phyloP scores from a whole-genome alignment of 2,888 invertebrate species.

The Magallana nippona region DNA sequence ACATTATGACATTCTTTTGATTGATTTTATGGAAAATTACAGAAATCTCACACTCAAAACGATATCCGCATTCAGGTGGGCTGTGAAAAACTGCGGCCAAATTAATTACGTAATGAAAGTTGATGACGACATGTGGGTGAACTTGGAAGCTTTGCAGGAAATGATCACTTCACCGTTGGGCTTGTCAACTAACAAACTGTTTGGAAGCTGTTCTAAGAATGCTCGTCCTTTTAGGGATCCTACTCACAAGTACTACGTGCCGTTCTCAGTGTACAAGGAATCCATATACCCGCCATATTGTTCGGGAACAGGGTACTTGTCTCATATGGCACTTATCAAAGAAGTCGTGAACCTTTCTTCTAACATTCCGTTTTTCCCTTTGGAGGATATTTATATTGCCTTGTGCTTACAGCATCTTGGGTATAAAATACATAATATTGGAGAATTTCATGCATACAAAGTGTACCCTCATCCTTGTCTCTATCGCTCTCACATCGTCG shows the following conservation, averaged over 20 bases:
- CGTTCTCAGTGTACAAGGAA: slow-evolving; percentile 35
- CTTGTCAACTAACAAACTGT: neutral
- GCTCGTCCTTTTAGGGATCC: slow-evolving; percentile 44
- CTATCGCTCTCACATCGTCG: slow-evolving; percentile 37
- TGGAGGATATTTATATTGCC: slow-evolving; percentile 53
- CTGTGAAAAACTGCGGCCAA: neutral
- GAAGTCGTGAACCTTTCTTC: slow-evolving; percentile 39
- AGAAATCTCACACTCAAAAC: slow-evolving; percentile 49
- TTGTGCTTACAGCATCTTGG: slow-evolving; percentile 45
- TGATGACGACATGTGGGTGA: slow-evolving; percentile 53
- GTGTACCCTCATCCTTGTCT: slow-evolving; percentile 41
- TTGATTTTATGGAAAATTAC: slow-evolving; percentile 49
- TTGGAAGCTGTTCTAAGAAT: slow-evolving; percentile 40
- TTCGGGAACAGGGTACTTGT: slow-evolving; percentile 49
- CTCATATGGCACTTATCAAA: slow-evolving; percentile 36
- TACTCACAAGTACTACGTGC: slow-evolving; percentile 46
- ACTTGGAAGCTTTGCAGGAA: slow-evolving; percentile 35
- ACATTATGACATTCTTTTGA: slow-evolving; percentile 45
- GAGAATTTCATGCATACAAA: slow-evolving; percentile 45
- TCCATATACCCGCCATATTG: slow-evolving; percentile 49
- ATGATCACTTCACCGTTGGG: slow-evolving; percentile 3
- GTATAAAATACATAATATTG: slow-evolving; percentile 21
- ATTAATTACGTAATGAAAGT: slow-evolving; percentile 48
- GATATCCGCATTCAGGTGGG: slow-evolving; percentile 48
- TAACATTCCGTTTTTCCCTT: slow-evolving; percentile 45